Percentiles rank a stretch among this genome's conserved stretches.
Conservation (phyloP, 2,113 vertebrate genomes). For the Lepus timidus region DNA sequence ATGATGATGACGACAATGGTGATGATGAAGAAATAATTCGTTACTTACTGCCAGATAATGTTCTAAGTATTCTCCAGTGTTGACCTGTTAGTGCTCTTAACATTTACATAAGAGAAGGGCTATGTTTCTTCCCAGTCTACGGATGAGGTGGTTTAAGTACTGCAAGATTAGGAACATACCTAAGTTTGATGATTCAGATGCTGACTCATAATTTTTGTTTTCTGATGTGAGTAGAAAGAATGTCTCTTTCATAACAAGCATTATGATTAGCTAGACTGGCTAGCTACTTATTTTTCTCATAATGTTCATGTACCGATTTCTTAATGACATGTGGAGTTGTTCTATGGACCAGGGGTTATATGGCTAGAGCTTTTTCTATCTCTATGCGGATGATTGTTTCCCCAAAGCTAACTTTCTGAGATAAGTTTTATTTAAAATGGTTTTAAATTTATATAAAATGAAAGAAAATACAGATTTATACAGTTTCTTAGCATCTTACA, state of each 20-base stretch:
- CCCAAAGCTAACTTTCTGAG: neutral
- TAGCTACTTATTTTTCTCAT: neutral
- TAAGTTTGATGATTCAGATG: neutral
- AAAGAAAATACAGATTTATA: neutral
- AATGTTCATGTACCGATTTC: neutral
- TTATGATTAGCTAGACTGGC: neutral
- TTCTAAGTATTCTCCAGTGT: neutral
- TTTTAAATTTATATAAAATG: neutral
- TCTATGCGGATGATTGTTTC: neutral
- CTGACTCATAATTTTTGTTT: neutral
- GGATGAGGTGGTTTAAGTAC: neutral
- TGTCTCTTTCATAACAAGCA: neutral
- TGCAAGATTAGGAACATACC: neutral
- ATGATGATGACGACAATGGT: neutral
- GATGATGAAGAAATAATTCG: neutral
- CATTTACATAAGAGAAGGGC: neutral
- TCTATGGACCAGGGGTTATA: neutral
- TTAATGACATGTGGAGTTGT: neutral
- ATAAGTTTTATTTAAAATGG: neutral
- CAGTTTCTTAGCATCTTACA: neutral
- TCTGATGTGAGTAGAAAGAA: neutral
- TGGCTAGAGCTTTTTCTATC: neutral
- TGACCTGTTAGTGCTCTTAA: neutral
- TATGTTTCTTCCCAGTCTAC: neutral
- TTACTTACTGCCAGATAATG: neutral